Percentiles rank a stretch among this genome's conserved stretches.
Evolutionary conservation across 1,140 invertebrate genomes (phyloP).

Genomic region (Phocides pigmalion): DNA sequence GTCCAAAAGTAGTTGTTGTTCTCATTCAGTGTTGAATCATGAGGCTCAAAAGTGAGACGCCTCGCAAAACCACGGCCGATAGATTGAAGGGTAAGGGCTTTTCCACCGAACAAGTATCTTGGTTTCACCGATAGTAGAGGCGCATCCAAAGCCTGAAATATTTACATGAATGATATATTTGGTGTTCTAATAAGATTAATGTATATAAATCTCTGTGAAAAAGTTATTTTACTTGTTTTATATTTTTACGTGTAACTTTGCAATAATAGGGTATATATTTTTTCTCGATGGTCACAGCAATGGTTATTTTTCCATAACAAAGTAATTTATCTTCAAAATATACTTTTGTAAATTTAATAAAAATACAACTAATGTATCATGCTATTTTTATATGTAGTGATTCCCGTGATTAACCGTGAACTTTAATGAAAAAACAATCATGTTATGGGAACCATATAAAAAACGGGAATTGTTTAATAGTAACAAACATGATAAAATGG

Average conservation of each 20-base stretch:
- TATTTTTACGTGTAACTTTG: slow-evolving; percentile 5
- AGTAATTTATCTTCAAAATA: background rate
- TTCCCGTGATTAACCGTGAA: slow-evolving; percentile 15
- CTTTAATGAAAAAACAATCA: slow-evolving; percentile 59
- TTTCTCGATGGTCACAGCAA: background rate
- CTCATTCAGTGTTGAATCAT: slow-evolving; percentile 86
- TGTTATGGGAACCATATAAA: slow-evolving; percentile 15
- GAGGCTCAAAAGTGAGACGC: slow-evolving; percentile 89
- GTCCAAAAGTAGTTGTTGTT: slow-evolving; percentile 91
- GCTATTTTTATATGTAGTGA: background rate
- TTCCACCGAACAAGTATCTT: slow-evolving; percentile 85
- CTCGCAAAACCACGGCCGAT: slow-evolving; percentile 91
- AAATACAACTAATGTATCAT: slow-evolving; percentile 2
- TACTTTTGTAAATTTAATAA: slow-evolving; percentile 13
- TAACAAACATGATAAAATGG: slow-evolving; percentile 56
- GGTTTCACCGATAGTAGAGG: slow-evolving; percentile 71
- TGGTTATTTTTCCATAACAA: slow-evolving; percentile 14
- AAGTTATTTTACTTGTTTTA: background rate
- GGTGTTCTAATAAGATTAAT: slow-evolving; percentile 14
- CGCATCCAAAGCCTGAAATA: slow-evolving; percentile 77
- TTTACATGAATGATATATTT: slow-evolving; percentile 49
- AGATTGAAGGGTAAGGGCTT: slow-evolving; percentile 86
- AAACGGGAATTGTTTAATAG: slow-evolving; percentile 16
- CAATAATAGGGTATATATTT: background rate
- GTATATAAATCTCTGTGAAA: slow-evolving; percentile 12